A percentile compares a stretch with the other conserved stretches of the same genome.
Evolutionary conservation across 2,113 vertebrate genomes (phyloP).

Genomic region (Telmatochromis sp.): DNA sequence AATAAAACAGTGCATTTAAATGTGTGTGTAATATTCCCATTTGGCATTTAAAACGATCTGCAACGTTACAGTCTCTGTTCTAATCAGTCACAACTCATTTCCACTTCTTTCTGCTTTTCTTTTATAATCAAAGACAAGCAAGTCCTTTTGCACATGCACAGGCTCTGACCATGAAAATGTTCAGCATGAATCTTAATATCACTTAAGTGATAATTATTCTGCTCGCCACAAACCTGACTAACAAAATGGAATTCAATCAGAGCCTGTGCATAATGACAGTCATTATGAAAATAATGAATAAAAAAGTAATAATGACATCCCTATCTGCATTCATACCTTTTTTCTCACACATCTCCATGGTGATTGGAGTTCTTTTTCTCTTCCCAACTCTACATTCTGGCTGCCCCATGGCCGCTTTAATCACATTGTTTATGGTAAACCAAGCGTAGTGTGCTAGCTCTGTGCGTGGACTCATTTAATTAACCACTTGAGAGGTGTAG

Average conservation of each 20-base stretch:
- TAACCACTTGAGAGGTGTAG: conserved; percentile 91
- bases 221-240: conserved; percentile 91
- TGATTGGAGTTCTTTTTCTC: conserved; percentile 37
- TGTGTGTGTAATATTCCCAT: background rate
- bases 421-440: conserved; percentile 68
- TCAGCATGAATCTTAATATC: conserved; percentile 91
- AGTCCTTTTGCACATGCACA: conserved; percentile 74
- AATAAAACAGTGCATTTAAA: background rate
- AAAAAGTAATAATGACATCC: conserved; percentile 83
- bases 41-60: background rate
- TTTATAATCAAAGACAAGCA: conserved; percentile 83
- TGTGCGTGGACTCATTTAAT: conserved; percentile 89
- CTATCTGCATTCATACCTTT: conserved; percentile 90
- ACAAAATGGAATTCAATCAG: conserved; percentile 95
- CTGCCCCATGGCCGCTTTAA: conserved; percentile 43
- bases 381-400: conserved; percentile 13
- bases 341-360: conserved; percentile 65
- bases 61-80: background rate
- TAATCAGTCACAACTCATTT: background rate
- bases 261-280: conserved; percentile 91
- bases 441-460: conserved; percentile 82
- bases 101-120: conserved; percentile 49
- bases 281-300: conserved; percentile 83
- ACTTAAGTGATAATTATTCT: conserved; percentile 97
- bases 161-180: conserved; percentile 86